Conservation (phyloP, 1,140 invertebrate species). For the Drosophila navojoa region DNA sequence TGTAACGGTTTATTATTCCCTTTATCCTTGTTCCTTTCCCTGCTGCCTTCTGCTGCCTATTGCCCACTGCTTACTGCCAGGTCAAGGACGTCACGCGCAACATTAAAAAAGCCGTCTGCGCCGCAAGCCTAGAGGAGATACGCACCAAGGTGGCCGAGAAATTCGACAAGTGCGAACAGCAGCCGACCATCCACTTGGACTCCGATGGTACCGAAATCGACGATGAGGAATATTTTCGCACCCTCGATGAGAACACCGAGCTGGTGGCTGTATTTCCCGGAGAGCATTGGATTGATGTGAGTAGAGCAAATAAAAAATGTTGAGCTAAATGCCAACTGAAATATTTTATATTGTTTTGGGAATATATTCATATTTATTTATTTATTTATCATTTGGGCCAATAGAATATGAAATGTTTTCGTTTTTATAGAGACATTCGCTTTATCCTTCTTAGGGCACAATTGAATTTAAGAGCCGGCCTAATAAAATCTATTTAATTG, state of each 20-base stretch:
- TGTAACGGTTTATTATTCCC: conserved; percentile 60
- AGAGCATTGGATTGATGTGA: conserved; percentile 88
- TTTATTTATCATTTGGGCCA: too few species aligned
- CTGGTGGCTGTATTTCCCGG: conserved; percentile 90
- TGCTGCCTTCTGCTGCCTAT: neutral
- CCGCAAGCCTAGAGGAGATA: conserved; percentile 90
- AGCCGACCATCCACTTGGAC: conserved; percentile 91
- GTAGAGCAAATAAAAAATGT: conserved; percentile 22
- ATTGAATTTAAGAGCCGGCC: neutral
- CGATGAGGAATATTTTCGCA: conserved; percentile 94
- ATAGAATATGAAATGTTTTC: too few species aligned
- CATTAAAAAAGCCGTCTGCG: conserved; percentile 91
- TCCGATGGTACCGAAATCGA: conserved; percentile 94
- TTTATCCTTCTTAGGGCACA: neutral
- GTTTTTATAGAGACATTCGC: too few species aligned
- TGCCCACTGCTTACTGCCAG: conserved; percentile 36
- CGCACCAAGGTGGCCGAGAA: conserved; percentile 89
- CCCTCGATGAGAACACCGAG: conserved; percentile 91
- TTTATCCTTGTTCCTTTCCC: conserved; percentile 7
- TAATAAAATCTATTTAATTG: conserved; percentile 2
- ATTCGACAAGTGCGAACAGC: conserved; percentile 86
- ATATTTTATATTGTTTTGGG: too few species aligned
- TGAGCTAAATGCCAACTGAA: neutral
- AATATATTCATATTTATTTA: too few species aligned
- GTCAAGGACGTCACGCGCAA: conserved; percentile 88